A percentile compares a stretch with the other conserved stretches of the same genome.
Evolutionary conservation across 2,113 vertebrate species (phyloP).

Genomic region (Clupea harengus): DNA sequence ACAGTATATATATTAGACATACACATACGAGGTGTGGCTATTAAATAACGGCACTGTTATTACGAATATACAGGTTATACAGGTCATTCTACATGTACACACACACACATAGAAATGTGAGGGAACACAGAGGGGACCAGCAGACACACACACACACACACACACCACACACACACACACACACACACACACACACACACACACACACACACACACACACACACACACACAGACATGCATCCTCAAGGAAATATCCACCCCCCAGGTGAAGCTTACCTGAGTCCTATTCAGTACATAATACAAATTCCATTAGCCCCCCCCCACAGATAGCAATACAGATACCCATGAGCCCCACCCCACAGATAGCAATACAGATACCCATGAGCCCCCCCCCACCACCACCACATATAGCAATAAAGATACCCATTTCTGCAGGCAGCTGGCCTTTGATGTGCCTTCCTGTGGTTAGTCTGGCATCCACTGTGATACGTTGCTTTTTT

Average conservation of each 20-base stretch:
- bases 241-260: not conserved
- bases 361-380: not conserved
- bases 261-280: not conserved
- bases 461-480: not conserved
- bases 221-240: not conserved
- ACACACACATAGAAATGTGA: no score
- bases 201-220: not conserved
- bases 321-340: not conserved
- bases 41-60: no score
- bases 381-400: not conserved
- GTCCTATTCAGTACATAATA: not conserved
- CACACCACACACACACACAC: not conserved
- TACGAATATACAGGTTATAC: no score
- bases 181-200: not conserved
- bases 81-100: no score
- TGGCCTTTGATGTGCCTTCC: not conserved
- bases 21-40: no score
- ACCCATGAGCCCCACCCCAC: not conserved
- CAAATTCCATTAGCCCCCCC: not conserved
- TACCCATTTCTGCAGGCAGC: not conserved
- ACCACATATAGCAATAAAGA: not conserved
- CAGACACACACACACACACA: not conserved
- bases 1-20: not conserved
- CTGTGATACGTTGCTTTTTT: not conserved
- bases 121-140: not conserved